Base-by-base conservation (phyloP, 2,797 vertebrate genomes). In the Sardinella longiceps region DNA sequence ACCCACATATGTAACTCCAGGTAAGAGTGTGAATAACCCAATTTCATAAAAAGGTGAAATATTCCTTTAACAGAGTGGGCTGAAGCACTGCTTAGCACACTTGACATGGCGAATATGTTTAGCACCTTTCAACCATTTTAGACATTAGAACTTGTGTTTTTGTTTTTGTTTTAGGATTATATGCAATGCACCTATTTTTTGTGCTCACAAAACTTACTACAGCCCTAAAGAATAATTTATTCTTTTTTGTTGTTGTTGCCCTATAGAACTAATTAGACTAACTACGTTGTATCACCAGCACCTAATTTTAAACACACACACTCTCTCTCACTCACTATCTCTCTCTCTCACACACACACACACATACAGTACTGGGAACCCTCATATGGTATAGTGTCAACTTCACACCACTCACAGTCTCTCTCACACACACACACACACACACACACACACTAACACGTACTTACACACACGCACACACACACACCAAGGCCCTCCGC, bases 381-480 rank as follows among this genome's bases (percentile, higher is more conserved):
- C 25, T 25, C n/a, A 23, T 20, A 53, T 20, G 51, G 51, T 53
- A 48, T 48, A 10, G 46, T 48, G 46, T 48, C 46, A 48, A 48
- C 46, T 53, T 23, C 18, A 7, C 5, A 51, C 25, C 58, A 18
- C 5, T 63, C 0, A 25, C 33, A 82, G 25, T 39, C 56, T 9
- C 46, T 14, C 80, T 51, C 80, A 37, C 48, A 81, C 80, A 53
- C 43, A 81, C 81, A 56, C 81, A 81, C 81, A 56, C 43, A 66
- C 56, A 51, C 12, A 51, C 50, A 51, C 70, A 77, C 70, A 56
- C 81, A n/a, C n/a, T n/a, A n/a, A n/a, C n/a, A n/a, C n/a, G n/a
- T n/a, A n/a, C n/a, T n/a, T 15, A 81, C 80, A 39, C 43, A 33
- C 11, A 53, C 50, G 11, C 45, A 37, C 20, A 80, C 83, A 15